phyloP scores from a whole-genome alignment of 1,140 invertebrate genomes.

The Atta colombica region DNA sequence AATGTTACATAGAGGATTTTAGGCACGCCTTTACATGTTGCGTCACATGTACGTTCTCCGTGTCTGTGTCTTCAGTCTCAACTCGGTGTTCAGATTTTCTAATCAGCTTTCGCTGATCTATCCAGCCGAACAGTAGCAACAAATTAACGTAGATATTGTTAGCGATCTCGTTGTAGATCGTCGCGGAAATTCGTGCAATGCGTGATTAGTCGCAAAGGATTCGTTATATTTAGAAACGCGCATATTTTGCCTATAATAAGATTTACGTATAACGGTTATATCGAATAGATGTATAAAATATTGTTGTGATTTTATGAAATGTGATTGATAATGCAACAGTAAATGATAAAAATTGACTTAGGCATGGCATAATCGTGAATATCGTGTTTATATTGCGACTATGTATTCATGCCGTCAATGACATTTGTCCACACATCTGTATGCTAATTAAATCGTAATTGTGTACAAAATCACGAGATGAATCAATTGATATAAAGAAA shows the following conservation, averaged over 20 bases:
- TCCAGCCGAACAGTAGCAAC: not conserved
- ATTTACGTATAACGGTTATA: conserved; percentile 12
- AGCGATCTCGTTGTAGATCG: not conserved
- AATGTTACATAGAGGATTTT: conserved; percentile 75
- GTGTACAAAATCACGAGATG: too few species aligned
- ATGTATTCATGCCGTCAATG: too few species aligned
- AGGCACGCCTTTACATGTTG: conserved; percentile 69
- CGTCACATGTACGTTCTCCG: conserved; percentile 49
- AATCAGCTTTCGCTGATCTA: conserved; percentile 47
- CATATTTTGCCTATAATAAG: not conserved
- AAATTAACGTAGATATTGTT: conserved; percentile 14
- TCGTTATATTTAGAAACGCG: not conserved
- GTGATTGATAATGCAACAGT: not conserved
- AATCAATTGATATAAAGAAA: too few species aligned
- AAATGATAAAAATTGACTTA: not conserved
- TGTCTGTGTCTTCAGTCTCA: conserved; percentile 54
- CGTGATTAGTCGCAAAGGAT: not conserved
- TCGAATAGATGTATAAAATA: not conserved
- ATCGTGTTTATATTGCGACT: too few species aligned
- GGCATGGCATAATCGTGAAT: too few species aligned
- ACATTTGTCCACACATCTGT: too few species aligned
- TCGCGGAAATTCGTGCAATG: not conserved
- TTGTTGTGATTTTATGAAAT: not conserved
- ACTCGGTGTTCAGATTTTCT: conserved; percentile 58
- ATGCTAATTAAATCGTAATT: too few species aligned